Evolutionary conservation across 1,140 invertebrate genomes (phyloP), one percentile per base, ranked within the genome.

Genomic region (Zaprionus africanus): DNA sequence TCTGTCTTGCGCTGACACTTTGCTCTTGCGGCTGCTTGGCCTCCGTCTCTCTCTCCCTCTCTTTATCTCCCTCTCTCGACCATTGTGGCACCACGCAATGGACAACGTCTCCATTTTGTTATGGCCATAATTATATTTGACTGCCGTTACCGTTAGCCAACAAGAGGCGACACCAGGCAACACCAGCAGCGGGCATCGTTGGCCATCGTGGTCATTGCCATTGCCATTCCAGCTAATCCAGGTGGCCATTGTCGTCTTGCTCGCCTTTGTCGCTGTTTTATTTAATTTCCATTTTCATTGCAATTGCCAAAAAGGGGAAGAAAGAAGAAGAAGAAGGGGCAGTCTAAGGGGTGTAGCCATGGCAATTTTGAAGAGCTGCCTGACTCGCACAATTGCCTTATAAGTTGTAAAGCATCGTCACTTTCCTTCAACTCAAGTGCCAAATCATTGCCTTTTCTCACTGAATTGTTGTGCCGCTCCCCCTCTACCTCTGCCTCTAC

Each of bases 71-170:
- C 46, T 49, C 61, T 56, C 41, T 41, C 28, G 58, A 60, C 67
- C 70, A 72, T 88, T 79, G 73, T 68, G 53, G 34, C 34, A 69
- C 65, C 65, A 67, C 65, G 63, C 63, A 54, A 72, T 62, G 59
- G 31, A 54, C 77, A 90, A 84, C 79, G 81, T 88, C 84, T 85
- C 71, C 81, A 81, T 88, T 88, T 85, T 85, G 84, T 84, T 78
- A 79, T 66, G 71, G 79, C 76, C 68, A 90, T 88, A 88, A 88
- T 88, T 88, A 88, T 90, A 88, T 88, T 88, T 88, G 81, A 85
- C 85, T 88, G 82, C 71, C 85, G 79, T 81, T 81, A 76, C 76
- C 68, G 49, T 67, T 53, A 74, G 36, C 64, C 73, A 66, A 59
- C 63, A 24, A 24, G 34, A n/a, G 28, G 15, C 62, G 13, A 13